Conservation (phyloP, 2,797 vertebrate species). For the Pelodytes ibericus region DNA sequence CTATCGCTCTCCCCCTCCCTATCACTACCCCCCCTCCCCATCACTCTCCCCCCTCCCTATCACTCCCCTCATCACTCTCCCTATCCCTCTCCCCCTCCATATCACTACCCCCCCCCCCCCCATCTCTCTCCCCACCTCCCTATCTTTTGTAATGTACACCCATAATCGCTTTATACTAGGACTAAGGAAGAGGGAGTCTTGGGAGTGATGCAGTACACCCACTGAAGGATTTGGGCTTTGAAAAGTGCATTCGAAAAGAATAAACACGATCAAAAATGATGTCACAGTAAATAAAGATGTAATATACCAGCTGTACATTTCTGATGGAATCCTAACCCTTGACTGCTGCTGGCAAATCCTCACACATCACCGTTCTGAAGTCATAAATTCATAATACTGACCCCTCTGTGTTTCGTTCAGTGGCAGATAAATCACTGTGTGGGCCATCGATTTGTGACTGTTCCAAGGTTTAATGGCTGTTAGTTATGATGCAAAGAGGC, state of each 20-base stretch:
- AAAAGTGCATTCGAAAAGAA: not conserved
- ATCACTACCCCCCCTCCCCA: no score
- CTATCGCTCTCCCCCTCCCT: no score
- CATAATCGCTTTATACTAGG: no score
- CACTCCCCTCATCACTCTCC: no score
- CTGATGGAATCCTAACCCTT: slow-evolving; percentile 20
- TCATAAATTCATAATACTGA: slow-evolving; percentile 37
- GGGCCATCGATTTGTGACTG: slow-evolving; percentile 56
- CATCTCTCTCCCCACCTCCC: no score
- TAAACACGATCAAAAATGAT: not conserved
- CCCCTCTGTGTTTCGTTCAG: slow-evolving; percentile 54
- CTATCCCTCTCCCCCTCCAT: no score
- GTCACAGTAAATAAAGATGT: not conserved
- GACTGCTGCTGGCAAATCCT: not conserved
- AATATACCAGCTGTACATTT: not conserved
- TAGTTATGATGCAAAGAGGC: slow-evolving; percentile 62
- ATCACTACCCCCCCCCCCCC: no score
- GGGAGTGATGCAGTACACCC: not conserved
- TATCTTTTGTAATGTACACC: no score
- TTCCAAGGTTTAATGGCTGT: slow-evolving; percentile 55
- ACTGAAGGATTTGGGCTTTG: not conserved
- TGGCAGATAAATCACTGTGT: slow-evolving; percentile 60
- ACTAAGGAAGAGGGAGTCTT: not conserved
- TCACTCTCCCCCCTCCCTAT: no score
- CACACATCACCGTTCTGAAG: slow-evolving; percentile 34